Evolutionary conservation across 2,797 vertebrate species (phyloP).

Genomic region (Ctenochaetus hawaiiensis): DNA sequence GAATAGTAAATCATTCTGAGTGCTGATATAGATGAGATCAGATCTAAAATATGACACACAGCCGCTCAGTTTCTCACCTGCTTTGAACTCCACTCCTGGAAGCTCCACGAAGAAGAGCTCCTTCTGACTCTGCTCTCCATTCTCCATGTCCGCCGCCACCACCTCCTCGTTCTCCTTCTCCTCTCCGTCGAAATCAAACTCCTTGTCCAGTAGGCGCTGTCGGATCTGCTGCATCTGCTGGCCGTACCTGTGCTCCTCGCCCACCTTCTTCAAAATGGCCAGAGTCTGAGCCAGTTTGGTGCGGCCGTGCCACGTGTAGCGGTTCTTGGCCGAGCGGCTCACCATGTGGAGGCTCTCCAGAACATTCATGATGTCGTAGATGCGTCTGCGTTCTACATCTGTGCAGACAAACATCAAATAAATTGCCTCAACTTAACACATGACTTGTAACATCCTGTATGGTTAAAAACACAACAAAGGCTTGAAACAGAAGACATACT

Average conservation of each 20-base stretch:
- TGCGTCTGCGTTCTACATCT: slow-evolving; percentile 95
- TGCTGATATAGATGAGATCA: too few species aligned
- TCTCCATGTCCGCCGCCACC: slow-evolving; percentile 67
- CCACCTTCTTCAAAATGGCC: slow-evolving; percentile 87
- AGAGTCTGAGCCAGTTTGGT: slow-evolving; percentile 91
- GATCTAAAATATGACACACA: background rate
- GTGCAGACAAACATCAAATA: background rate
- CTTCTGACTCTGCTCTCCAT: slow-evolving; percentile 78
- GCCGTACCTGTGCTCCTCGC: slow-evolving; percentile 89
- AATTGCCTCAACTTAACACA: too few species aligned
- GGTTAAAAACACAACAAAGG: too few species aligned
- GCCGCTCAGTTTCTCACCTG: slow-evolving; percentile 83
- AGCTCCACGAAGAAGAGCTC: slow-evolving; percentile 93
- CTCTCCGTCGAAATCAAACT: slow-evolving; percentile 83
- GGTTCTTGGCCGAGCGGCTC: slow-evolving; percentile 96
- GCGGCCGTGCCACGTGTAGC: slow-evolving; percentile 93
- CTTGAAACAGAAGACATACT: slow-evolving; percentile 84
- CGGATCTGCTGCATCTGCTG: slow-evolving; percentile 93
- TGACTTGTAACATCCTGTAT: too few species aligned
- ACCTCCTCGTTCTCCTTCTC: slow-evolving; percentile 85
- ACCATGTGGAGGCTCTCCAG: slow-evolving; percentile 98
- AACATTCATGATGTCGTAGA: slow-evolving; percentile 98
- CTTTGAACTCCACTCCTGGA: slow-evolving; percentile 93
- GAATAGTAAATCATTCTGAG: background rate
- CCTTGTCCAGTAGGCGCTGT: slow-evolving; percentile 84